Base-by-base conservation (phyloP, 1,140 invertebrate species). In the Drosophila tristis region DNA sequence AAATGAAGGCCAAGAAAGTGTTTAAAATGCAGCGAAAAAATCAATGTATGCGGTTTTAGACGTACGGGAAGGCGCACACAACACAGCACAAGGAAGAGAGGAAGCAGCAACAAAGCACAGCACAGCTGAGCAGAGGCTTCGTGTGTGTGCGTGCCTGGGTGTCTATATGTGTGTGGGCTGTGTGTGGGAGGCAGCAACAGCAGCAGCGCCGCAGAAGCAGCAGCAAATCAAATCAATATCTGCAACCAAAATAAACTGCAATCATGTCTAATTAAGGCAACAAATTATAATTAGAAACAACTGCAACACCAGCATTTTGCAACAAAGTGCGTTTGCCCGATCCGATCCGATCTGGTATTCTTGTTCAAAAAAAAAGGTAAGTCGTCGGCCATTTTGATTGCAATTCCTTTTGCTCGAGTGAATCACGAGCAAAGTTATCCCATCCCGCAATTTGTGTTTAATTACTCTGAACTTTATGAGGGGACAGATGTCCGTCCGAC, bases 351-450 rank as follows among this genome's bases (percentile, higher is more conserved):
- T 20, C 20, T 20, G 20, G 20, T 20, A 20, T 74, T 74, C 71
- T 15, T 60, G 60, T 16, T 63, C 65, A 45, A 70, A 54, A 68
- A 50, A 20, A 20, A 86, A 73, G 84, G 84, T 89, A 89, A 89
- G 84, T 87, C 80, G 49, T 20, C 20, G 20, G 81, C 82, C 82
- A 87, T 89, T 76, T 87, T 89, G 49, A 79, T 89, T 87, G 61
- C 53, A 65, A 26, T 65, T 74, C 23, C 39, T 54, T 65, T 53
- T 35, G 57, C 45, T 29, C 61, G 6, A 5, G 13, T 60, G 61
- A 51, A 63, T 45, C 26, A 59, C 65, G 35, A 11, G 47, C 51
- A 45, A 11, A 4, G 9, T 9, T 20, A 20, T 20, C 20, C 20
- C 20, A 35, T 35, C 9, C 54, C 26, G 48, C 31, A 57, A 64